Evolutionary conservation across 2,113 vertebrate genomes (phyloP), one percentile per base, ranked within the genome.

Genomic region (Dromiciops gliroides): DNA sequence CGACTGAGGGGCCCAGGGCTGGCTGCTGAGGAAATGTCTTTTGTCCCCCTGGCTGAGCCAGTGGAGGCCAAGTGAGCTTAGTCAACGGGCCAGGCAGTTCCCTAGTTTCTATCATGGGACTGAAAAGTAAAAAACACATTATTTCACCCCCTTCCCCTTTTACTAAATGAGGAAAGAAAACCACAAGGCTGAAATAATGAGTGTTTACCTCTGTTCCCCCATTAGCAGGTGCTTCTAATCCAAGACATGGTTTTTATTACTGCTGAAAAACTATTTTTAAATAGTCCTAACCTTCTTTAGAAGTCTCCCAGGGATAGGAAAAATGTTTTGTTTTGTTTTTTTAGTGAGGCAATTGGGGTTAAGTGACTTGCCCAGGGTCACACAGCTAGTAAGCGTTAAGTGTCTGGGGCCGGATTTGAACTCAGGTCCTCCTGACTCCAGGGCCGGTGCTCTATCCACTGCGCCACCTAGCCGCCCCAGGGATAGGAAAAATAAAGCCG

Each of bases 401-500:
- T n/a, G n/a, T n/a, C n/a, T n/a, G n/a, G n/a, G n/a, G n/a, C n/a
- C n/a, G n/a, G n/a, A n/a, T n/a, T n/a, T n/a, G n/a, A n/a, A n/a
- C n/a, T n/a, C n/a, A n/a, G n/a, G n/a, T n/a, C n/a, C n/a, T n/a
- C n/a, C n/a, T n/a, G n/a, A n/a, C n/a, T n/a, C n/a, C n/a, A n/a
- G n/a, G n/a, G n/a, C n/a, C n/a, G n/a, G n/a, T n/a, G n/a, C n/a
- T n/a, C n/a, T n/a, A n/a, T n/a, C n/a, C n/a, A n/a, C n/a, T n/a
- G n/a, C n/a, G n/a, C n/a, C n/a, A n/a, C n/a, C n/a, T n/a, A n/a
- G n/a, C n/a, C n/a, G n/a, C n/a, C n/a, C n/a, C n/a, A n/a, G n/a
- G 56, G 89, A 96, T n/a, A n/a, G 60, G 90, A 96, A 95, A 97
- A 98, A 98, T 97, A 94, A 98, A 98, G 97, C 97, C 97, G 94